Conservation (phyloP, 2,113 vertebrate genomes). For the Dicrurus megarhynchus region DNA sequence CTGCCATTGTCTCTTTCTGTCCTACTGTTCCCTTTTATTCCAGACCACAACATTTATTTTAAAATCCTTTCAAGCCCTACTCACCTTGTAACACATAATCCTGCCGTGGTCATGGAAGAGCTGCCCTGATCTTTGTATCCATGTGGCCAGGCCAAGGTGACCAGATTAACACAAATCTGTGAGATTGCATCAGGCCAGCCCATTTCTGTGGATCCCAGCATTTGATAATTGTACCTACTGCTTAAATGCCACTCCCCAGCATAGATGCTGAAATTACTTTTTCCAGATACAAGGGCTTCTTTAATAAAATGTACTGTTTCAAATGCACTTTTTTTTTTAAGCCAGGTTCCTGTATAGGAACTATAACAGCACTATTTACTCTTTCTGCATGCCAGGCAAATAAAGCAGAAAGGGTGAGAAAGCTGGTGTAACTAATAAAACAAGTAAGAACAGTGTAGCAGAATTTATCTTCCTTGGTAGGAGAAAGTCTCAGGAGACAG, state of each 20-base stretch:
- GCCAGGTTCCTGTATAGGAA: background rate
- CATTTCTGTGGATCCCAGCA: background rate
- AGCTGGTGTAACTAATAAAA: background rate
- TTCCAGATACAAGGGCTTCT: background rate
- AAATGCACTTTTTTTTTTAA: background rate
- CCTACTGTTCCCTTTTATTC: background rate
- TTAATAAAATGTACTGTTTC: background rate
- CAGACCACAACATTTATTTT: background rate
- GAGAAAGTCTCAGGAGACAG: background rate
- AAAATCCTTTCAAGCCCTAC: background rate
- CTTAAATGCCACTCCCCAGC: background rate
- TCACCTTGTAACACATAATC: background rate
- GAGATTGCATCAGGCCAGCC: background rate
- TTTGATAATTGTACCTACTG: background rate
- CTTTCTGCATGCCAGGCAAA: background rate
- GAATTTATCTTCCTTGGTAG: background rate
- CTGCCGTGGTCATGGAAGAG: background rate
- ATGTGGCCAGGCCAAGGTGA: background rate
- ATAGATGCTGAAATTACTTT: background rate
- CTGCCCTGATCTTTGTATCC: background rate
- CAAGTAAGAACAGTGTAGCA: background rate
- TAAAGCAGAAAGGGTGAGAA: background rate
- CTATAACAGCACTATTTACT: no score
- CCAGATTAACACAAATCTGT: background rate
- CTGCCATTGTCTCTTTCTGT: background rate